Base-by-base conservation (phyloP, 1,140 invertebrate genomes). In the Diabrotica undecimpunctata region DNA sequence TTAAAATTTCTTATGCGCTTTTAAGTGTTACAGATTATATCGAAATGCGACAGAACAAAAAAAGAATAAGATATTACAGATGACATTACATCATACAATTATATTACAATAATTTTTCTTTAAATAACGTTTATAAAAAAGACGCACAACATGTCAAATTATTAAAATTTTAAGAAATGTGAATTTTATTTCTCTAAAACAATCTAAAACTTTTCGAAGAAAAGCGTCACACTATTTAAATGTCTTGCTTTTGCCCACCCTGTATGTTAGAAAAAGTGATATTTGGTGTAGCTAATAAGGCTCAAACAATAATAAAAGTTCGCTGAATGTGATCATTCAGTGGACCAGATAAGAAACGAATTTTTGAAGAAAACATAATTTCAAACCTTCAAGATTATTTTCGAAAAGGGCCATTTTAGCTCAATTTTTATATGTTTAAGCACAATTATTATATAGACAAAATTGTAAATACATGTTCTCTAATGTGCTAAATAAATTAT, bases 391-490 rank as follows among this genome's bases (percentile, higher is more conserved):
- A 25, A 25, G 25, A 25, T 25, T 25, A 25, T 25, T 25, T 25
- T 25, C 25, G 25, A 25, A 25, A 25, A 46, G 41, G n/a, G 41
- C 41, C 41, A 46, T 8, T 46, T 46, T 46, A 46, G 41, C 41
- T 46, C 41, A 46, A 46, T 46, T 46, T 46, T 10, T 46, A 46
- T 46, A 46, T 6, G 41, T 46, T 46, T 6, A n/a, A 46, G 41
- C 41, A 46, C 41, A 46, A 46, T 46, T 46, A 46, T 46, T 46
- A 46, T 46, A 46, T 8, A 46, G n/a, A 46, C n/a, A 46, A 5
- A 46, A 46, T 46, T 46, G 41, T 46, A 46, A 46, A 46, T 46
- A 46, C n/a, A 46, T 46, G 41, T 46, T 46, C 41, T 46, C 41
- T 46, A 46, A 46, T 46, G 41, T 46, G 41, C 41, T 46, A 46